Percentiles rank a stretch among this genome's conserved stretches.
These are phyloP conservation scores for Nomada hirtipes DNA, from an alignment of 2,888 invertebrate genomes.

Conservation along the genomic window DNA sequence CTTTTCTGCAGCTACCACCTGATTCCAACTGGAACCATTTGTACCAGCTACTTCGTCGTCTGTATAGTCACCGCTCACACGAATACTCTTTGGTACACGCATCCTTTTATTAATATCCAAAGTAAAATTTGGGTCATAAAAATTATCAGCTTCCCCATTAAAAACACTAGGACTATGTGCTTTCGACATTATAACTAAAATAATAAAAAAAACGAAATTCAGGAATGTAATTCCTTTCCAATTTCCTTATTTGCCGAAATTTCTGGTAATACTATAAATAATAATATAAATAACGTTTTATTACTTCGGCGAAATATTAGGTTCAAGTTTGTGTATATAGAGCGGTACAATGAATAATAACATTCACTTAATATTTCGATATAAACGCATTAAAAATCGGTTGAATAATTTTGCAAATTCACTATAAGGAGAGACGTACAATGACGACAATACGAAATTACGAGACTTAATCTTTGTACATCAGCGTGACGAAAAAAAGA, in stretches of 20 bases:
- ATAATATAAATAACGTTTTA: neutral
- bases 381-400: too few relatives aligned
- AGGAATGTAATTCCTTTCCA: neutral
- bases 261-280: neutral
- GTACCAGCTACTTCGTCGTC: constrained; percentile 88
- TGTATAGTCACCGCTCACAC: constrained; percentile 89
- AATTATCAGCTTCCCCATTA: constrained; percentile 86
- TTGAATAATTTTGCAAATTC: constrained; percentile 10
- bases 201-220: constrained; percentile 37
- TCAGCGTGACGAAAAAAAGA: neutral
- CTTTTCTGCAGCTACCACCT: constrained; percentile 86
- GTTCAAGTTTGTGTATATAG: too few relatives aligned
- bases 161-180: constrained; percentile 88
- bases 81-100: constrained; percentile 92
- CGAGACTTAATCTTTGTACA: neutral
- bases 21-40: constrained; percentile 87
- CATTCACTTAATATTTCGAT: too few relatives aligned
- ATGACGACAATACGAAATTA: constrained; percentile 40
- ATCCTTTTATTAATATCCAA: constrained; percentile 92
- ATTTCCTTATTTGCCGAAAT: too few relatives aligned
- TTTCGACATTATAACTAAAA: constrained; percentile 85
- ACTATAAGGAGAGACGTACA: constrained; percentile 11
- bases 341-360: constrained; percentile 6
- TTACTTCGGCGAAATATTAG: too few relatives aligned
- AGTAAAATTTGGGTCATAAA: constrained; percentile 90